Conservation (phyloP, 2,113 vertebrate genomes). For the Azemiops feae region DNA sequence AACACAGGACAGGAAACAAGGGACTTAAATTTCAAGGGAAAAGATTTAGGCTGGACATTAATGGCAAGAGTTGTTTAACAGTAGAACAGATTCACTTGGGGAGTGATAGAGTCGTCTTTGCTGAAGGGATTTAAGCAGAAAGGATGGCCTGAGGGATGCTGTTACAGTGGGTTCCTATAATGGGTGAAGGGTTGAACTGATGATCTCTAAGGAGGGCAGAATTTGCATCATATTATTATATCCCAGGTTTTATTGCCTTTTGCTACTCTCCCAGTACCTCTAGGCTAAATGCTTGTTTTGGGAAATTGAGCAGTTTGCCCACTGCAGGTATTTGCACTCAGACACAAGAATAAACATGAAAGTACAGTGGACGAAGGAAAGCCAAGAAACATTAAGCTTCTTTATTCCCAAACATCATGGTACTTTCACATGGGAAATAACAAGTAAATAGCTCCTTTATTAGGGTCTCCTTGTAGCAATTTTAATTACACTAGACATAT, state of each 20-base stretch:
- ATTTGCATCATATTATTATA: background rate
- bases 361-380: background rate
- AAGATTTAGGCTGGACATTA: background rate
- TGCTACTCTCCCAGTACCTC: background rate
- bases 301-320: background rate
- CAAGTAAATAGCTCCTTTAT: background rate
- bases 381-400: background rate
- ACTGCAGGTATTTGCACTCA: background rate
- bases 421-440: background rate
- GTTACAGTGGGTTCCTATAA: background rate
- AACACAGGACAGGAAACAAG: background rate
- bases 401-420: background rate
- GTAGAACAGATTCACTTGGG: background rate
- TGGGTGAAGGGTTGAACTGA: background rate
- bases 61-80: background rate
- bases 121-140: background rate
- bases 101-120: background rate
- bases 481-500: constrained; percentile 68
- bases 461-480: constrained; percentile 35
- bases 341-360: background rate
- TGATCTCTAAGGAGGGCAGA: background rate
- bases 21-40: background rate
- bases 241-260: background rate
- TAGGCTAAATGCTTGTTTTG: background rate
- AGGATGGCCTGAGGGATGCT: background rate